Percentiles rank a stretch among this genome's conserved stretches.
phyloP scores from a whole-genome alignment of 2,888 invertebrate genomes.

The Coremacera marginata region DNA sequence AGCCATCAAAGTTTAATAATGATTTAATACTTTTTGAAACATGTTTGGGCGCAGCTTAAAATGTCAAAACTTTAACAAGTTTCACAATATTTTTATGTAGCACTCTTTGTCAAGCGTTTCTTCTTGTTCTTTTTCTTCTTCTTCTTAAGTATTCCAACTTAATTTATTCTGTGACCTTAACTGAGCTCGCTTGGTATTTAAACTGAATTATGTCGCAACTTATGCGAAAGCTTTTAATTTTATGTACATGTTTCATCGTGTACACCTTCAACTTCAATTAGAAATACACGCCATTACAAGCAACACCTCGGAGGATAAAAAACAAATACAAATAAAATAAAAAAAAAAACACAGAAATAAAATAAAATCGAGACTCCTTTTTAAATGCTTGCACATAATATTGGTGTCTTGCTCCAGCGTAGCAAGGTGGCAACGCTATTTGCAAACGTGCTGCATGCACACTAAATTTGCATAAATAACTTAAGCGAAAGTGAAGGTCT shows the following conservation, averaged over 20 bases:
- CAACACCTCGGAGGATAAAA: background rate
- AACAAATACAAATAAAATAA: background rate
- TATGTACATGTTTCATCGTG: background rate
- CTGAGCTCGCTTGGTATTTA: no score
- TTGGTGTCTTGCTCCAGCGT: no score
- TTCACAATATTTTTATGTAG: no score
- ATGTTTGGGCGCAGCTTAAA: no score
- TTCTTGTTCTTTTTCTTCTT: no score
- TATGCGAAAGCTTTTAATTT: background rate
- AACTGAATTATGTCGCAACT: background rate
- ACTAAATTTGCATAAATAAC: constrained; percentile 35
- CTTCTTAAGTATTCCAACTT: no score
- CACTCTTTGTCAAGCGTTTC: no score
- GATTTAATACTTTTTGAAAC: no score
- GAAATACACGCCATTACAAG: background rate
- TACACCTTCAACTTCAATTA: background rate
- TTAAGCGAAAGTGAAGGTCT: constrained; percentile 33
- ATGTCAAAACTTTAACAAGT: no score
- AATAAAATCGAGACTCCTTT: background rate
- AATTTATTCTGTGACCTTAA: no score
- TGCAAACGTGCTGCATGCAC: constrained; percentile 8
- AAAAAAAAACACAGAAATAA: background rate
- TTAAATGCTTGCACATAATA: no score
- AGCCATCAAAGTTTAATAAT: no score
- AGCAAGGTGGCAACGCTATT: constrained; percentile 10